These are phyloP conservation scores for Sinelater perroti DNA, from an alignment of 2,888 invertebrate genomes.

Conservation along the genomic window DNA sequence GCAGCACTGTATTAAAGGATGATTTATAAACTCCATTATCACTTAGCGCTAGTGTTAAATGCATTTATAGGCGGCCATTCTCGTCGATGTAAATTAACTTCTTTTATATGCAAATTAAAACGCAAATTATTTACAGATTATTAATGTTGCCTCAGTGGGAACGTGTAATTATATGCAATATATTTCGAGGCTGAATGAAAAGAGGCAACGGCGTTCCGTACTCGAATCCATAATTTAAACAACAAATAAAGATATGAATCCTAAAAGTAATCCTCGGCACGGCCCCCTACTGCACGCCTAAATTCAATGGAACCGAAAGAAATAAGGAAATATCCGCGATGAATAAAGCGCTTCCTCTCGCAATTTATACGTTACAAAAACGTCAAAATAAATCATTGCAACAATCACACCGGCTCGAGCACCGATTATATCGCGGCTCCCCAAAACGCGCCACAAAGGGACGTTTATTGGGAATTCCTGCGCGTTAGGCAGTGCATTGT, in stretches of 20 bases:
- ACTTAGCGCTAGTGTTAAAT: too few species aligned
- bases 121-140: constrained; percentile 2
- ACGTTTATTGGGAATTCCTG: constrained; percentile 36
- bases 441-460: constrained; percentile 33
- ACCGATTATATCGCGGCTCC: constrained; percentile 39
- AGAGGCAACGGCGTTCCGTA: background rate
- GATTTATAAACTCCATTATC: too few species aligned
- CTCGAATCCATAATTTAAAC: constrained; percentile 32
- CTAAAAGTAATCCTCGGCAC: constrained; percentile 46
- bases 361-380: constrained; percentile 39
- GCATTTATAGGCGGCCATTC: too few species aligned
- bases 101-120: constrained; percentile 6
- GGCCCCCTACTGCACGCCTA: constrained; percentile 48
- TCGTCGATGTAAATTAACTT: too few species aligned
- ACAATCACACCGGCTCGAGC: constrained; percentile 36
- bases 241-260: constrained; percentile 54
- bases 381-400: constrained; percentile 42
- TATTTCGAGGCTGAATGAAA: constrained; percentile 5
- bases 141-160: background rate
- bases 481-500: constrained; percentile 26
- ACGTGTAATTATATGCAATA: constrained; percentile 4
- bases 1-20: too few species aligned
- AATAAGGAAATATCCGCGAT: constrained; percentile 50
- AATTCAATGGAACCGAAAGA: constrained; percentile 51
- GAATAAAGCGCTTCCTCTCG: constrained; percentile 42